A percentile compares a stretch with the other conserved stretches of the same genome.
phyloP scores from a whole-genome alignment of 2,888 invertebrate species.

The Drosophila birchii region DNA sequence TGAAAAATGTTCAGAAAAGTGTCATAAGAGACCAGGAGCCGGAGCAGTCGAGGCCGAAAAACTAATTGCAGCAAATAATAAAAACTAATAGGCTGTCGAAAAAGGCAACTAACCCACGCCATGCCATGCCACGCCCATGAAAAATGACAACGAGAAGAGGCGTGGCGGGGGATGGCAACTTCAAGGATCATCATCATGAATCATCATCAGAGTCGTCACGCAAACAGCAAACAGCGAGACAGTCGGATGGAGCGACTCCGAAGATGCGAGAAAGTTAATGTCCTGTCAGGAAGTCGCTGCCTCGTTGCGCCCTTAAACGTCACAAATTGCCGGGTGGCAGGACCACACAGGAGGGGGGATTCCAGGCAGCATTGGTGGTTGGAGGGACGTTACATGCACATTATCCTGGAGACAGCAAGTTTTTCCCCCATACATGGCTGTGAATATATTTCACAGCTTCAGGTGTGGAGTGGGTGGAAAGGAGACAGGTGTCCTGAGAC shows the following conservation, averaged over 20 bases:
- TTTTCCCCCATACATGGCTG: slow-evolving; percentile 23
- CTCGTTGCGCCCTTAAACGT: slow-evolving; percentile 77
- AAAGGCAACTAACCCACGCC: slow-evolving; percentile 42
- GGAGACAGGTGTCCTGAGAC: slow-evolving; percentile 28
- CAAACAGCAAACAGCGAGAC: slow-evolving; percentile 63
- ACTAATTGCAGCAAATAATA: slow-evolving; percentile 80
- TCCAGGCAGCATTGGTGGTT: neutral
- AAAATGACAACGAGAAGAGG: slow-evolving; percentile 75
- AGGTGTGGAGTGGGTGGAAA: slow-evolving; percentile 10
- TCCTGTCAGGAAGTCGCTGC: slow-evolving; percentile 81
- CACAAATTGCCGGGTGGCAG: slow-evolving; percentile 68
- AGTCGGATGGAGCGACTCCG: slow-evolving; percentile 42
- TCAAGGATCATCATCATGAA: slow-evolving; percentile 79
- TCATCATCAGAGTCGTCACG: slow-evolving; percentile 70
- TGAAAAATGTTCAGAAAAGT: slow-evolving; percentile 77
- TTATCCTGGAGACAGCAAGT: slow-evolving; percentile 38
- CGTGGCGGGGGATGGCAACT: slow-evolving; percentile 46
- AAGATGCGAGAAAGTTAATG: slow-evolving; percentile 72
- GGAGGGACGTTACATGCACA: slow-evolving; percentile 37
- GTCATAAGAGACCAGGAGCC: slow-evolving; percentile 59
- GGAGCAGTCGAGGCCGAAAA: slow-evolving; percentile 54
- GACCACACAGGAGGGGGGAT: slow-evolving; percentile 2
- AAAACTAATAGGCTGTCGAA: slow-evolving; percentile 82
- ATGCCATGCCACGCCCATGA: slow-evolving; percentile 48
- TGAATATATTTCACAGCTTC: slow-evolving; percentile 33